phyloP scores from a whole-genome alignment of 1,140 invertebrate species.

The Pachypeltis micranthus region DNA sequence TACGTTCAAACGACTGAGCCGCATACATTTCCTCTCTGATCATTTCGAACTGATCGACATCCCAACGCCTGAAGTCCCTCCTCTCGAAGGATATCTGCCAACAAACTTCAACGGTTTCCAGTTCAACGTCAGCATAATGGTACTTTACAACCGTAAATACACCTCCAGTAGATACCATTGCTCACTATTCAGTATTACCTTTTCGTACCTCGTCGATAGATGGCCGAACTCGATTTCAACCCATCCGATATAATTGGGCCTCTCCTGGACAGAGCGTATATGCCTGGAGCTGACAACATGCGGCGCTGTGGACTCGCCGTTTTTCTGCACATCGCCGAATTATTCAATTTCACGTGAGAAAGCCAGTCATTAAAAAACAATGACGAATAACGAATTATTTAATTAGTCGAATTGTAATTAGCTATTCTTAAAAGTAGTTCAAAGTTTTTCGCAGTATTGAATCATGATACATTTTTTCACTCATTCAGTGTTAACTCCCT shows the following conservation, averaged over 20 bases:
- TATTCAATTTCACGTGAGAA: conserved; percentile 14
- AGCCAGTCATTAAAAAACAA: no score
- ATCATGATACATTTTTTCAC: no score
- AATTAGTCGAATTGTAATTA: no score
- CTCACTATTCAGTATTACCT: no score
- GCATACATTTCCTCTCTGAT: background rate
- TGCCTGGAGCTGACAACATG: conserved; percentile 10
- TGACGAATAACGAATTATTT: no score
- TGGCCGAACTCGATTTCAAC: conserved; percentile 16
- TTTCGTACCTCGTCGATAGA: conserved; percentile 4
- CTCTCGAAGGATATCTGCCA: background rate
- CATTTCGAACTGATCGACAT: background rate
- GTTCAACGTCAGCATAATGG: conserved; percentile 12
- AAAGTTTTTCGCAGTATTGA: no score
- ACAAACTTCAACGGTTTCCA: conserved; percentile 1
- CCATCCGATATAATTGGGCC: conserved; percentile 5
- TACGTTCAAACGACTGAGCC: background rate
- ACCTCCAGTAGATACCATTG: no score
- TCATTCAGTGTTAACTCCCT: no score
- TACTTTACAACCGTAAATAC: background rate
- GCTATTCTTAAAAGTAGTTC: no score
- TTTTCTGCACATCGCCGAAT: conserved; percentile 12
- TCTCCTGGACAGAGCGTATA: conserved; percentile 11
- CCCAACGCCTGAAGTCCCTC: background rate
- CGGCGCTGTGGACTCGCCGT: conserved; percentile 11